A percentile compares a stretch with the other conserved stretches of the same genome.
These are phyloP conservation scores for Laterallus jamaicensis DNA, from an alignment of 2,113 vertebrate species.

Conservation along the genomic window DNA sequence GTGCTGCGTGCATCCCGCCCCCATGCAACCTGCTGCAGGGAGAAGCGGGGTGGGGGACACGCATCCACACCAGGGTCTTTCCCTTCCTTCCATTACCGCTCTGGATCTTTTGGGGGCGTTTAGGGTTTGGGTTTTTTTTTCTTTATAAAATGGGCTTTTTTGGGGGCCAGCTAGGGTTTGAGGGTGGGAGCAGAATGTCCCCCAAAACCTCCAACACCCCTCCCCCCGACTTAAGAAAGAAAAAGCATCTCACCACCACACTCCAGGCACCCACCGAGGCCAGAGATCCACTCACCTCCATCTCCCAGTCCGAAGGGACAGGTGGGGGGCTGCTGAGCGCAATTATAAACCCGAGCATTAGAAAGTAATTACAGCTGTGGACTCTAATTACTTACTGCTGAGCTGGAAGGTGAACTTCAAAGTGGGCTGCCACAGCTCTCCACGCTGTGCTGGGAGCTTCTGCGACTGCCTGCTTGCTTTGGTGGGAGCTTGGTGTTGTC, in stretches of 20 bases:
- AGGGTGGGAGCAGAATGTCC: too few relatives aligned
- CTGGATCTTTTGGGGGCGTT: background rate
- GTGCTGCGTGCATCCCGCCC: too few relatives aligned
- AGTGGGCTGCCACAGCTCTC: background rate
- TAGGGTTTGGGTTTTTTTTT: too few relatives aligned
- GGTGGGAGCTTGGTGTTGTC: background rate
- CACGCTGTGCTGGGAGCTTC: background rate
- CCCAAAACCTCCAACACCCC: background rate
- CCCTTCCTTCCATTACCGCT: background rate
- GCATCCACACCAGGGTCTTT: background rate
- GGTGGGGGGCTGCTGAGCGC: background rate
- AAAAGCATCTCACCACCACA: rapidly evolving
- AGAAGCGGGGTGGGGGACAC: background rate
- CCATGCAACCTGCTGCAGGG: too few relatives aligned
- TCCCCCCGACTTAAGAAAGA: background rate
- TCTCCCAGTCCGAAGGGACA: background rate
- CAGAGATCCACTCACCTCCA: background rate
- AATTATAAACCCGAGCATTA: conserved; percentile 37
- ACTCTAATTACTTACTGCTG: conserved; percentile 50
- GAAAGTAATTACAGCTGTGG: conserved; percentile 51
- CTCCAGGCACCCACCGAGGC: rapidly evolving
- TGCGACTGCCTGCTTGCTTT: too few relatives aligned
- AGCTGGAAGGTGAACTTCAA: background rate
- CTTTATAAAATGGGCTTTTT: background rate
- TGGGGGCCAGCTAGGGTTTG: rapidly evolving